Conservation (phyloP, 2,113 vertebrate species). For the Fulica atra region DNA sequence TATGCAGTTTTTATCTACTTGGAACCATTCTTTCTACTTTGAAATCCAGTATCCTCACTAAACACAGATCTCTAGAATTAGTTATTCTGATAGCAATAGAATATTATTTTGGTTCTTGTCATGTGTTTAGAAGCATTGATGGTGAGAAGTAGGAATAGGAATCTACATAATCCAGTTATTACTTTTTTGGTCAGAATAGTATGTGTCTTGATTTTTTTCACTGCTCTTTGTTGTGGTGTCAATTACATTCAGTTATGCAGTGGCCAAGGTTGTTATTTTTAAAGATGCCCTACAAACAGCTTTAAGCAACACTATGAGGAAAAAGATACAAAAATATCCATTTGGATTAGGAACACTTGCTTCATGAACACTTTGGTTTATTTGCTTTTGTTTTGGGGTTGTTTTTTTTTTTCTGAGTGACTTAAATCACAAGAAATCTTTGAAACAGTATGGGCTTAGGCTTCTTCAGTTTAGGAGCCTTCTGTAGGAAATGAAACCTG, state of each 20-base stretch:
- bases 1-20: not conserved
- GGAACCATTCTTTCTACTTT: not conserved
- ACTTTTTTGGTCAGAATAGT: not conserved
- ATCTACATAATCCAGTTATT: not conserved
- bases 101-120: not conserved
- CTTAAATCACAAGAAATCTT: too few relatives aligned
- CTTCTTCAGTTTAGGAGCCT: too few relatives aligned
- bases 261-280: not conserved
- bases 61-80: not conserved
- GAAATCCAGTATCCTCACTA: not conserved
- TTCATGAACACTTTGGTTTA: too few relatives aligned
- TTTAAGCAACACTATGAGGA: conserved; percentile 8
- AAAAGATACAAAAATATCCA: conserved; percentile 25
- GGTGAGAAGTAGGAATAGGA: not conserved
- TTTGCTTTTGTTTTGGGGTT: too few relatives aligned
- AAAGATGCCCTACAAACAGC: conserved; percentile 34
- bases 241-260: conserved; percentile 47
- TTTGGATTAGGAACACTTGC: not conserved
- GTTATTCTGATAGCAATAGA: not conserved
- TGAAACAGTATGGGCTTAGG: too few relatives aligned
- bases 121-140: not conserved
- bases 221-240: not conserved
- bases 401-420: too few relatives aligned
- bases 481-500: too few relatives aligned
- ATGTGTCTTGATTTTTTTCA: not conserved